Conservation (phyloP, 1,140 invertebrate genomes). For the Drosophila watanabei region DNA sequence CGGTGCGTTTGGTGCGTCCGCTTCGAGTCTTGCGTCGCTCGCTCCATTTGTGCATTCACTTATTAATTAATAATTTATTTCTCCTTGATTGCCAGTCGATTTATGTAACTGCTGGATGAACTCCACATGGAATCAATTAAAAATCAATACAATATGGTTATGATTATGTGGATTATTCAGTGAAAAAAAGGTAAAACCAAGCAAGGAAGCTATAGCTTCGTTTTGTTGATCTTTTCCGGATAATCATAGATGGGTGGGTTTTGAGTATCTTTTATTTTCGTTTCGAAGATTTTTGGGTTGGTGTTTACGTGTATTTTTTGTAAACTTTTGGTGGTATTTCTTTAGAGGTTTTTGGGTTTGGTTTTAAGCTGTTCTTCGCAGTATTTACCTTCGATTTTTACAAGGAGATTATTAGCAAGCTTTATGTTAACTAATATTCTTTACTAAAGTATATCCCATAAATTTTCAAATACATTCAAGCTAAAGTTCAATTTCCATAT, state of each 20-base stretch:
- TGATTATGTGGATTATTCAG: not conserved
- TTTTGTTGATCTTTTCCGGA: not conserved
- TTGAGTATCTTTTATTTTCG: no score
- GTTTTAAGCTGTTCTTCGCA: not conserved
- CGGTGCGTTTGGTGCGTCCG: constrained; percentile 11
- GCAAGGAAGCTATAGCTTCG: not conserved
- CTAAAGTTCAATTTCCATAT: not conserved
- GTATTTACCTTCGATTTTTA: no score
- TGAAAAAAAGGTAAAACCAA: not conserved
- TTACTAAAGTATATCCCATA: not conserved
- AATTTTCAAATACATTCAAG: not conserved
- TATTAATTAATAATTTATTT: constrained; percentile 58
- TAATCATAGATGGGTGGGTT: not conserved
- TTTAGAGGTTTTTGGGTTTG: not conserved
- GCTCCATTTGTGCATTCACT: constrained; percentile 38
- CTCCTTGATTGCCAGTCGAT: constrained; percentile 31
- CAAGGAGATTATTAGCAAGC: not conserved
- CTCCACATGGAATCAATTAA: constrained; percentile 24
- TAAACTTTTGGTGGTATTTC: no score
- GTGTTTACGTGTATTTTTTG: no score
- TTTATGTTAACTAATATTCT: not conserved
- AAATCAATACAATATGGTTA: constrained; percentile 10
- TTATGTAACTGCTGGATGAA: constrained; percentile 31
- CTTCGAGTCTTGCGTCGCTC: constrained; percentile 5
- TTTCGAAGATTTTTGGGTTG: no score